Conservation (phyloP, 2,113 vertebrate genomes). For the Archilochus colubris region DNA sequence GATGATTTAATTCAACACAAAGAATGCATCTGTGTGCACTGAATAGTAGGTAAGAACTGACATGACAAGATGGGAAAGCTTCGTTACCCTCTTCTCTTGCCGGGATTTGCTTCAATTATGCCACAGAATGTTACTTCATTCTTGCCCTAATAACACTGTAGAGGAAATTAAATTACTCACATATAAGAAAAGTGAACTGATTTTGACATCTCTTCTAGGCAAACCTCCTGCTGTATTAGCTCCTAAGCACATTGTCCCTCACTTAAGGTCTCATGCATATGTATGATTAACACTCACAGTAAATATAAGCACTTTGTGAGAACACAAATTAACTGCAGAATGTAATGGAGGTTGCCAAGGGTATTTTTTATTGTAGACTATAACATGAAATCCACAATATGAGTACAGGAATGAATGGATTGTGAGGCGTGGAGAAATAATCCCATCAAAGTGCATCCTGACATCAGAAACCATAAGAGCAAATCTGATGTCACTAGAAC, state of each 20-base stretch:
- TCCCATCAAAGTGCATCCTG: conserved; percentile 5
- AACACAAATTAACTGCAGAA: conserved; percentile 47
- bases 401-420: conserved; percentile 13
- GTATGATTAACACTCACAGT: conserved; percentile 62
- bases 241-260: conserved; percentile 49
- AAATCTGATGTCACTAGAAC: conserved; percentile 7
- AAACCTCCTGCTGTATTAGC: conserved; percentile 19
- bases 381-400: conserved; percentile 15
- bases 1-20: conserved; percentile 28
- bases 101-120: conserved; percentile 61
- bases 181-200: conserved; percentile 62
- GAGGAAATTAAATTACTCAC: conserved; percentile 71
- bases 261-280: conserved; percentile 69
- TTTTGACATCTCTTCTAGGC: conserved; percentile 69
- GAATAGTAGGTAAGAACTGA: conserved; percentile 37
- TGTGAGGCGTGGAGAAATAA: not conserved
- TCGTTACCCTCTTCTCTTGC: conserved; percentile 63
- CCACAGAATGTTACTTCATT: conserved; percentile 60
- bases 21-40: not conserved
- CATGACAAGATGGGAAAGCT: conserved; percentile 15
- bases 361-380: conserved; percentile 35
- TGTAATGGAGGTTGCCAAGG: conserved; percentile 58
- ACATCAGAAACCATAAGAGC: conserved; percentile 19
- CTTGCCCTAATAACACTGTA: conserved; percentile 67
- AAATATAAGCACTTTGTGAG: conserved; percentile 53